phyloP scores from a whole-genome alignment of 2,888 invertebrate genomes.

The Chesias legatella region DNA sequence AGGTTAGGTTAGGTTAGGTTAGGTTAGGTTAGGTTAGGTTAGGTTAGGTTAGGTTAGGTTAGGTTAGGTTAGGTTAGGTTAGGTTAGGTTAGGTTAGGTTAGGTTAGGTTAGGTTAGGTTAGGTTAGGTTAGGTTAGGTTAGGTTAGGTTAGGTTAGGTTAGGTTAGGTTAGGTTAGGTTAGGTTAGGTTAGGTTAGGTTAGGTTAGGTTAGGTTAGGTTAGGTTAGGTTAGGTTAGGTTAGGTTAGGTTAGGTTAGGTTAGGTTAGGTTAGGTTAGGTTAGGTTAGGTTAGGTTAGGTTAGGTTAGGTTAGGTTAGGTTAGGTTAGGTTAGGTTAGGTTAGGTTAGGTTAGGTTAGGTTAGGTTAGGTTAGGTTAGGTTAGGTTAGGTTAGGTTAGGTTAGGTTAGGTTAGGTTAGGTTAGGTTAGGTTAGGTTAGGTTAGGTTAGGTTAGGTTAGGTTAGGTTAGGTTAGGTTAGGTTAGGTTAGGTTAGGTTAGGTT shows the following conservation, averaged over 20 bases:
- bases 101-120: conserved; percentile 5
- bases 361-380: conserved; percentile 21
- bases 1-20: conserved; percentile 30
- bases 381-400: conserved; percentile 22
- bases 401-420: conserved; percentile 19
- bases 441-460: conserved; percentile 22
- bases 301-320: conserved; percentile 22
- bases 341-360: conserved; percentile 24
- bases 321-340: conserved; percentile 23
- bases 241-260: conserved; percentile 17
- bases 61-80: conserved; percentile 4
- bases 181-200: conserved; percentile 26
- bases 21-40: conserved; percentile 10
- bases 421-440: conserved; percentile 22
- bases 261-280: conserved; percentile 21
- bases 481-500: conserved; percentile 20
- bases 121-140: conserved; percentile 18
- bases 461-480: conserved; percentile 20
- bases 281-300: conserved; percentile 23
- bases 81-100: conserved; percentile 15
- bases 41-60: conserved; percentile 12
- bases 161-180: conserved; percentile 27
- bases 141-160: conserved; percentile 29
- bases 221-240: conserved; percentile 19
- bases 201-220: conserved; percentile 12